These are phyloP conservation scores for Ctenopoma kingsleyae DNA, from an alignment of 2,797 vertebrate species.

Conservation along the genomic window DNA sequence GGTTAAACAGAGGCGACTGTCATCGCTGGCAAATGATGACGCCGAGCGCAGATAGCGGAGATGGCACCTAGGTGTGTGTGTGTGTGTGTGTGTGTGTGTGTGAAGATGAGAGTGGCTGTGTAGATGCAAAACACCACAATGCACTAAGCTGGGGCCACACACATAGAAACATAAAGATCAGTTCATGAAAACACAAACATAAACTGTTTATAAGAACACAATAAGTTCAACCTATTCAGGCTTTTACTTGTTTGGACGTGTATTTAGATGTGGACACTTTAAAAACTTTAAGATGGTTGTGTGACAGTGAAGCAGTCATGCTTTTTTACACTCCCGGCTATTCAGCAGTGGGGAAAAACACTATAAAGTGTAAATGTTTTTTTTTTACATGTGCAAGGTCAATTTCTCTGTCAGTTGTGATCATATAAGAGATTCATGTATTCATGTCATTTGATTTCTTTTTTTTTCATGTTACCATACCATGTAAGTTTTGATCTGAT, in stretches of 20 bases:
- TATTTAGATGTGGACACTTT: background rate
- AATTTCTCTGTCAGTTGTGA: background rate
- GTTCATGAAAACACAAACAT: background rate
- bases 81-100: constrained; percentile 19
- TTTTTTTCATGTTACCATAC: background rate
- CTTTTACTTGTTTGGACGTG: background rate
- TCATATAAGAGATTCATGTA: background rate
- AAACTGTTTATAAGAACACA: background rate
- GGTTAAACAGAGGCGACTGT: constrained; percentile 70
- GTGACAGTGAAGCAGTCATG: background rate
- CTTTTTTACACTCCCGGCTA: background rate
- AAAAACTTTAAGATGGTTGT: background rate
- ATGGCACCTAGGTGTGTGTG: constrained; percentile 54
- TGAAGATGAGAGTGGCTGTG: constrained; percentile 24
- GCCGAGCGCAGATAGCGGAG: constrained; percentile 56
- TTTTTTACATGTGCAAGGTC: too few species aligned
- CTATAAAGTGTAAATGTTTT: too few species aligned
- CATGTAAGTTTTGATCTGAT: background rate
- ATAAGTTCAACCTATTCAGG: background rate
- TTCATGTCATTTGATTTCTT: background rate
- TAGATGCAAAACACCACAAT: constrained; percentile 47
- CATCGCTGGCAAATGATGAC: constrained; percentile 69
- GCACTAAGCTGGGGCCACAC: constrained; percentile 6
- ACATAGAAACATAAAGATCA: background rate
- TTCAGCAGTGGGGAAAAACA: background rate